Conservation (phyloP, 2,888 invertebrate species). For the Cancer borealis region DNA sequence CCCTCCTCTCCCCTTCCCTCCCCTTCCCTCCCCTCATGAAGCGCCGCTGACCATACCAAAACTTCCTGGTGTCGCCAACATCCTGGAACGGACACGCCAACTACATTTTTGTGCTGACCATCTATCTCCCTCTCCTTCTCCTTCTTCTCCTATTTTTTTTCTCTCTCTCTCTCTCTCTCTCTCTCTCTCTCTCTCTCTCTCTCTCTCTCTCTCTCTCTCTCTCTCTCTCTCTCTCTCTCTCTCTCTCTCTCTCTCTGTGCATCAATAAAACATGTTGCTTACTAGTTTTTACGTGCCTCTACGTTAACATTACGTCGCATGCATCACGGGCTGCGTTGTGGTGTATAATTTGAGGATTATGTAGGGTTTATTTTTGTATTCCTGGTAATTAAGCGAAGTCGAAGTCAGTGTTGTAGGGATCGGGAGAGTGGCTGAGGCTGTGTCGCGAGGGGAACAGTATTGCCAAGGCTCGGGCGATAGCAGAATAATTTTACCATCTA, state of each 20-base stretch:
- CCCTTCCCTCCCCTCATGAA: neutral
- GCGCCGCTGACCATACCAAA: constrained; percentile 59
- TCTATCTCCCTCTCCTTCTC: neutral
- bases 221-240: constrained; percentile 53
- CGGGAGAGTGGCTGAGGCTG: constrained; percentile 48
- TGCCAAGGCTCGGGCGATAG: constrained; percentile 16
- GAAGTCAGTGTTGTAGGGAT: constrained; percentile 47
- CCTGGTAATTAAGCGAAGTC: constrained; percentile 39
- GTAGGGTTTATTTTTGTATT: neutral
- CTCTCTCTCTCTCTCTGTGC: constrained; percentile 48
- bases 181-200: neutral
- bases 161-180: neutral
- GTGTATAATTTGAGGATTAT: neutral
- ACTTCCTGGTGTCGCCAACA: constrained; percentile 60
- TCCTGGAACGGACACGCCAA: constrained; percentile 65
- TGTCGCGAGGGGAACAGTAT: constrained; percentile 50
- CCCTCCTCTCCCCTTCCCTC: neutral
- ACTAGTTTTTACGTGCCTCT: neutral
- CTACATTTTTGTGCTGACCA: constrained; percentile 27
- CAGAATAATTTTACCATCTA: neutral
- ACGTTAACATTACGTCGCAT: neutral
- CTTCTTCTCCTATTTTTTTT: neutral
- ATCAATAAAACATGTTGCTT: neutral
- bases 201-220: constrained; percentile 51
- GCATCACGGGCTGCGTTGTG: neutral